Evolutionary conservation across 2,797 vertebrate genomes (phyloP).

Genomic region (Sardinella longiceps): DNA sequence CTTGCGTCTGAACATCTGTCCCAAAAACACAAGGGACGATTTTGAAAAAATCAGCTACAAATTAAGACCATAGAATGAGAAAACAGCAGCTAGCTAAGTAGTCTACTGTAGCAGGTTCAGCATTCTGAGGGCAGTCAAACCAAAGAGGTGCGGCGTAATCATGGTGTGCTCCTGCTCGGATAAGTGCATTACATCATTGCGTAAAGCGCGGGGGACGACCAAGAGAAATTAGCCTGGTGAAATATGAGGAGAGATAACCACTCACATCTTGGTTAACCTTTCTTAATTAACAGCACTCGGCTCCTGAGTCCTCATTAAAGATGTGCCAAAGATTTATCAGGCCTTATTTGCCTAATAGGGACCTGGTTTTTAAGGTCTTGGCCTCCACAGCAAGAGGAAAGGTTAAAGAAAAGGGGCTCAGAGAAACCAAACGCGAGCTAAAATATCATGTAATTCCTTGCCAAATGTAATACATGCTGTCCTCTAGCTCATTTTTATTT

Average conservation of each 20-base stretch:
- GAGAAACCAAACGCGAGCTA: slow-evolving; percentile 35
- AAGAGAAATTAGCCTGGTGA: slow-evolving; percentile 55
- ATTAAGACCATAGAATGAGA: background rate
- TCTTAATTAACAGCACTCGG: slow-evolving; percentile 83
- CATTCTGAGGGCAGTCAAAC: background rate
- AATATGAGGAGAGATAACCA: slow-evolving; percentile 54
- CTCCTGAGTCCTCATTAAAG: slow-evolving; percentile 84
- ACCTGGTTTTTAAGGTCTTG: slow-evolving; percentile 83
- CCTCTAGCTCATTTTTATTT: background rate
- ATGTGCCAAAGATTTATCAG: slow-evolving; percentile 86
- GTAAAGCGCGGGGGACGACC: slow-evolving; percentile 43
- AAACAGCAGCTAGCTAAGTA: background rate
- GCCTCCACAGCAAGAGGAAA: slow-evolving; percentile 78
- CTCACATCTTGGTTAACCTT: slow-evolving; percentile 80
- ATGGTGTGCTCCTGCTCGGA: slow-evolving; percentile 40
- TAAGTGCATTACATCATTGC: slow-evolving; percentile 53
- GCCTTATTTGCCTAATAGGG: slow-evolving; percentile 89
- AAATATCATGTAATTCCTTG: slow-evolving; percentile 26
- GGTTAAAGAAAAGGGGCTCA: slow-evolving; percentile 36
- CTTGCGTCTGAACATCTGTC: background rate
- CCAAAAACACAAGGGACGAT: background rate
- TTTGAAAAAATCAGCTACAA: background rate
- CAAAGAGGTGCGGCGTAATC: slow-evolving; percentile 21
- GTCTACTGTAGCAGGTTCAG: background rate
- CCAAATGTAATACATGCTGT: slow-evolving; percentile 1